Percentiles rank a stretch among this genome's conserved stretches.
Evolutionary conservation across 2,888 invertebrate genomes (phyloP).

Genomic region (Polydrusus pterygomalis): DNA sequence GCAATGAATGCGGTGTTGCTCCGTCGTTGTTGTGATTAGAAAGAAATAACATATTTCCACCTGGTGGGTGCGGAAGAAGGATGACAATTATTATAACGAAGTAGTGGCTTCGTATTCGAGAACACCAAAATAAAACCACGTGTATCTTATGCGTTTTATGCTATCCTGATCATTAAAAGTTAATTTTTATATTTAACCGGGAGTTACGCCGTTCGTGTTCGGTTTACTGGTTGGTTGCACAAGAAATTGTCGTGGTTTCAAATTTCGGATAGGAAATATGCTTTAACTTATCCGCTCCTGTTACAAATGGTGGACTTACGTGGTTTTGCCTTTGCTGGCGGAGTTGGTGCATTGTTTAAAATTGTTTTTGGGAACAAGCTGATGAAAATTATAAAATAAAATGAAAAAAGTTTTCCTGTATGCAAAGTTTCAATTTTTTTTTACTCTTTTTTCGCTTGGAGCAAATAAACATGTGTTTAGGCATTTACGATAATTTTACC

Average conservation of each 20-base stretch:
- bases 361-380: too few species aligned
- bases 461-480: too few species aligned
- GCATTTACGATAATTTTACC: too few species aligned
- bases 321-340: conserved; percentile 31
- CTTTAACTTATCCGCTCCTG: conserved; percentile 39
- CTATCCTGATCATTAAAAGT: conserved; percentile 41
- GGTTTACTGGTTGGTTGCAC: background rate
- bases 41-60: background rate
- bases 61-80: background rate
- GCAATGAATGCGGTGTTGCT: conserved; percentile 16
- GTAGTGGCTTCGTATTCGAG: background rate
- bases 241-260: background rate
- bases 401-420: too few species aligned
- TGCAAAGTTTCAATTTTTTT: too few species aligned
- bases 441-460: too few species aligned
- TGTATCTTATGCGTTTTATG: background rate
- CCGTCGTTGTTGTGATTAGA: background rate
- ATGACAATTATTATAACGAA: background rate
- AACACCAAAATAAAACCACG: background rate
- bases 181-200: conserved; percentile 47
- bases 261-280: background rate
- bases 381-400: too few species aligned
- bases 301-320: conserved; percentile 48
- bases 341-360: background rate
- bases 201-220: conserved; percentile 29